Conservation (phyloP, 2,888 invertebrate species). For the Glyphotaelius pellucidus region DNA sequence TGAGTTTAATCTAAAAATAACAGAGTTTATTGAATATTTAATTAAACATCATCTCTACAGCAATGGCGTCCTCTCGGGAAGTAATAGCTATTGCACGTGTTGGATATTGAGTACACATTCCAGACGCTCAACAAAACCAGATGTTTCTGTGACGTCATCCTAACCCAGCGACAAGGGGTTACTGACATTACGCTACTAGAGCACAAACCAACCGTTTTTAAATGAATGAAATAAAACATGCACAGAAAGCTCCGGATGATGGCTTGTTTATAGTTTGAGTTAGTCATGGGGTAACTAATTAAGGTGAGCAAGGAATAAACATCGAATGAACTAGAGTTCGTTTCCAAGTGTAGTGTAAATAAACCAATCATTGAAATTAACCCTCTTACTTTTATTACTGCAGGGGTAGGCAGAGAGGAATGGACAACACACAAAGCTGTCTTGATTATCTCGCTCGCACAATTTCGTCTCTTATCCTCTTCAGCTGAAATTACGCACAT, state of each 20-base stretch:
- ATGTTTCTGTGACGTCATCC: background rate
- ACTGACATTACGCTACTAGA: background rate
- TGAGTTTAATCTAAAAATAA: background rate
- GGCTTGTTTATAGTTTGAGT: background rate
- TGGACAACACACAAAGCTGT: background rate
- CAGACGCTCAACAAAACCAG: conserved; percentile 7
- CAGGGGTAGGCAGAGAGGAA: background rate
- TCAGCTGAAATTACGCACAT: too few species aligned
- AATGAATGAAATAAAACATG: background rate
- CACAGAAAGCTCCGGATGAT: background rate
- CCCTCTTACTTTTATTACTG: too few species aligned
- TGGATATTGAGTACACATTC: conserved; percentile 2
- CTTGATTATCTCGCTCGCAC: too few species aligned
- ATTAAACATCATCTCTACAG: background rate
- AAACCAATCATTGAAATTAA: background rate
- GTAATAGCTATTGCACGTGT: conserved; percentile 28
- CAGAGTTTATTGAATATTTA: background rate
- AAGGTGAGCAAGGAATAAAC: background rate
- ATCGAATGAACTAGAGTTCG: background rate
- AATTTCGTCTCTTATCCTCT: background rate
- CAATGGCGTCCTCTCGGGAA: background rate
- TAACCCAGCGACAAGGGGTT: background rate
- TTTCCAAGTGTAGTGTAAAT: background rate
- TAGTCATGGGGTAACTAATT: background rate
- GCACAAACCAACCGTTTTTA: background rate